Conservation (phyloP, 2,888 invertebrate species). For the Patella ulyssiponensis region DNA sequence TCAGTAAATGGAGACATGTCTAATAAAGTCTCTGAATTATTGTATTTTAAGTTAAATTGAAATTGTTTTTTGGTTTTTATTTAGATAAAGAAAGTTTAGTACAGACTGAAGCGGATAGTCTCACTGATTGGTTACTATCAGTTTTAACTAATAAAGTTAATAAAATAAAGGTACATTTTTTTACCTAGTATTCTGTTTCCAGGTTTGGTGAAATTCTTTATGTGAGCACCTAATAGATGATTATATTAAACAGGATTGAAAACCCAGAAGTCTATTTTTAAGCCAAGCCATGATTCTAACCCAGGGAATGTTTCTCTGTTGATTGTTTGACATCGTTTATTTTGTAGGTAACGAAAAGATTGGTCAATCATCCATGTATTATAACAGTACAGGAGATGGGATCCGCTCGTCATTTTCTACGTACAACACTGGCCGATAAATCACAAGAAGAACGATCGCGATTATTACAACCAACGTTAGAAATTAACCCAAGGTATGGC, state of each 20-base stretch:
- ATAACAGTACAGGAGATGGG: constrained; percentile 97
- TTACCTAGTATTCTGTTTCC: background rate
- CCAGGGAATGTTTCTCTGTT: too few relatives aligned
- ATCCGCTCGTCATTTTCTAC: constrained; percentile 93
- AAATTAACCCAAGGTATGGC: constrained; percentile 90
- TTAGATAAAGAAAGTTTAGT: constrained; percentile 81
- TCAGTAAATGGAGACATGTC: too few relatives aligned
- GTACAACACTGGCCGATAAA: constrained; percentile 82
- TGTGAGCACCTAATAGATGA: too few relatives aligned
- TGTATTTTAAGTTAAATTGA: background rate
- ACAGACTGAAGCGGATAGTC: constrained; percentile 82
- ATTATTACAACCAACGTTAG: constrained; percentile 90
- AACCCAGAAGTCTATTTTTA: too few relatives aligned
- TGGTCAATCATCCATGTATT: constrained; percentile 92
- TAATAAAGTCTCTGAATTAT: too few relatives aligned
- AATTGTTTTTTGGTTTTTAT: constrained; percentile 27
- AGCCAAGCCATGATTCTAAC: too few relatives aligned
- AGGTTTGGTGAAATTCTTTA: too few relatives aligned
- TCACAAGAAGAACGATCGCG: constrained; percentile 84
- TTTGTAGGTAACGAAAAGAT: constrained; percentile 80
- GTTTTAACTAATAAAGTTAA: constrained; percentile 85
- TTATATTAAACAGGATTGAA: too few relatives aligned
- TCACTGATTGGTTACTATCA: constrained; percentile 85
- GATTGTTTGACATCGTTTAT: background rate
- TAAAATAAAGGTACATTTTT: constrained; percentile 78